Evolutionary conservation across 23 tunicate species (phyloP), one percentile per base, ranked within the genome.

Genomic region (Oikopleura dioica): DNA sequence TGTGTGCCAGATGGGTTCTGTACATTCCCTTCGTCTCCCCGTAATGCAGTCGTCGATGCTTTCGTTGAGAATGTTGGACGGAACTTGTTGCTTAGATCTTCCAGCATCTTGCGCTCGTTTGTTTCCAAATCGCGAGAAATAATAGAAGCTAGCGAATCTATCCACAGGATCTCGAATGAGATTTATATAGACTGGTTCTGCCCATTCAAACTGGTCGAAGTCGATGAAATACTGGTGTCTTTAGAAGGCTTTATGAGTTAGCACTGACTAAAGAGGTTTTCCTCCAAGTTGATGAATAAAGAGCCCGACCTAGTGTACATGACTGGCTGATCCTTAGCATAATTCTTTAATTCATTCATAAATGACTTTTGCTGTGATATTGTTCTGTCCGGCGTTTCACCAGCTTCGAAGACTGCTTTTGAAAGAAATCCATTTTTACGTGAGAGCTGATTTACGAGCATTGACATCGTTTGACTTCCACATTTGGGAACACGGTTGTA

Each of bases 401-500:
- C 99, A 1, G 81, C 86, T 76, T 78, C 85, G 68, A 81, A 94
- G 4, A 94, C 95, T 69, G 88, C 84, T 35, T 86, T 85, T 1
- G 87, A 94, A 36, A 81, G 75, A 67, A 86, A 94, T 0, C 82
- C 82, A 50, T 94, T 94, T 36, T 38, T 79, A 26, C 80, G 79
- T 31, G 88, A 87, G 34, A 86, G 78, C 23, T 79, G 83, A 77
- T 94, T 86, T 44, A 82, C 68, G 21, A 86, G 37, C 1, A 83
- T 80, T 37, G 99, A 86, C 83, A 94, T 37, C 35, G 99, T 82
- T 82, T 83, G 87, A 50, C 95, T 86, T 36, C 88, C 99, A 77
- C 99, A 94, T 77, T 94, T 94, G n/a, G 99, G 99, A 34, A 94
- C 99, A 37, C 99, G 83, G 76, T 94, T 94, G 80, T 87, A 94